A percentile compares a stretch with the other conserved stretches of the same genome.
These are phyloP conservation scores for Seira musarum DNA, from an alignment of 2,888 invertebrate species.

Conservation along the genomic window DNA sequence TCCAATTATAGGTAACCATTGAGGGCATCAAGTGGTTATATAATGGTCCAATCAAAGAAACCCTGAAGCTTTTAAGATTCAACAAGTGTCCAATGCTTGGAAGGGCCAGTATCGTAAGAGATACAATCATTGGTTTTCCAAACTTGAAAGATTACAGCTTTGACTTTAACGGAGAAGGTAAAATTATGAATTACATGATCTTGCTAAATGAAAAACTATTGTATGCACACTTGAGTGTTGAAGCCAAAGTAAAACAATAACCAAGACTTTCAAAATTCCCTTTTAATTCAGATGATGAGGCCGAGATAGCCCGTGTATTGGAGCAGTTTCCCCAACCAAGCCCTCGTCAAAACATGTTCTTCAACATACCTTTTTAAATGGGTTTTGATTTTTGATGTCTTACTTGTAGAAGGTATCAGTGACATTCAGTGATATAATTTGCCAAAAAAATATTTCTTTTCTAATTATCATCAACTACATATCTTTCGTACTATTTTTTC, in stretches of 20 bases:
- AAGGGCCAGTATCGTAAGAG: not conserved
- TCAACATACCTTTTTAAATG: slow-evolving; percentile 1
- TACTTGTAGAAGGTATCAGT: no score
- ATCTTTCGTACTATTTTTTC: no score
- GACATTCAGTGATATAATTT: not conserved
- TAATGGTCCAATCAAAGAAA: not conserved
- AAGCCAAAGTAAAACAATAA: no score
- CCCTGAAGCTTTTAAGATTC: slow-evolving; percentile 16
- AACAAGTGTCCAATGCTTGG: not conserved
- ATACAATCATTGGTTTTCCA: slow-evolving; percentile 17
- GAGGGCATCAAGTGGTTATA: slow-evolving; percentile 16
- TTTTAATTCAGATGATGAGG: no score
- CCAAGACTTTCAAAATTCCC: no score
- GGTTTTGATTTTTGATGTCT: no score
- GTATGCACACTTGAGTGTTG: no score
- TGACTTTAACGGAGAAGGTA: slow-evolving; percentile 23
- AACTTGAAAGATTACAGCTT: slow-evolving; percentile 37
- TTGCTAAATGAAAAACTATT: no score
- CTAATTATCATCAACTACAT: no score
- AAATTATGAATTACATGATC: no score
- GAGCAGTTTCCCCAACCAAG: not conserved
- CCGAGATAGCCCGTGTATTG: not conserved
- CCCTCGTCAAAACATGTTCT: slow-evolving; percentile 6
- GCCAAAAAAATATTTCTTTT: no score
- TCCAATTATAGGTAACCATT: slow-evolving; percentile 22